A percentile compares a stretch with the other conserved stretches of the same genome.
Evolutionary conservation across 2,888 invertebrate genomes (phyloP).

Genomic region (Drosophila nr. fundita): DNA sequence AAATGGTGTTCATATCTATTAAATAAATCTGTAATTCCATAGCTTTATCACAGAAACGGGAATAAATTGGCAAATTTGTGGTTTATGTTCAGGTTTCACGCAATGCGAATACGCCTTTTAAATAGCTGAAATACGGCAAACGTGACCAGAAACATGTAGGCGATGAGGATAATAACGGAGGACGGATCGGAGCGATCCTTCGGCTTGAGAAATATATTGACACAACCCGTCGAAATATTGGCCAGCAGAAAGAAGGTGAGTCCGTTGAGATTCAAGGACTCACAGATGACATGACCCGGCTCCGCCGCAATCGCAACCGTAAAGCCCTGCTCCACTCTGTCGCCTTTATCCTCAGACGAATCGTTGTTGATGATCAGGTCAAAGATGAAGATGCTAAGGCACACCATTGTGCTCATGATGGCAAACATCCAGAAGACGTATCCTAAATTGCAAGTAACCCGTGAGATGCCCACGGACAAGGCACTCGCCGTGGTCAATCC

Average conservation of each 20-base stretch:
- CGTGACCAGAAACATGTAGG: constrained; percentile 87
- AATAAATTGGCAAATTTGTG: neutral
- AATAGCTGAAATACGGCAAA: constrained; percentile 67
- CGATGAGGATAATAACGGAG: constrained; percentile 86
- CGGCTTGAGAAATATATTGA: constrained; percentile 91
- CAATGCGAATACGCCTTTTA: constrained; percentile 75
- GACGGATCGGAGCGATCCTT: constrained; percentile 84
- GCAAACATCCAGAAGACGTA: constrained; percentile 93
- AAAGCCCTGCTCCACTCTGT: constrained; percentile 49
- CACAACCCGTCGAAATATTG: constrained; percentile 93
- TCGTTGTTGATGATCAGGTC: constrained; percentile 65
- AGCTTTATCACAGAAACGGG: constrained; percentile 36
- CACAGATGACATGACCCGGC: constrained; percentile 61
- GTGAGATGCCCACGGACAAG: constrained; percentile 88
- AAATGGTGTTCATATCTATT: neutral
- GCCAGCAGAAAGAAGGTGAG: constrained; percentile 92
- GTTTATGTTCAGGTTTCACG: constrained; percentile 36
- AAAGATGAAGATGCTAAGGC: constrained; percentile 88
- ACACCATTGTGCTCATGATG: constrained; percentile 87
- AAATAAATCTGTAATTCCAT: constrained; percentile 11
- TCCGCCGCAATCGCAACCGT: too few species aligned
- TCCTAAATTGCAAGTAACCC: constrained; percentile 93
- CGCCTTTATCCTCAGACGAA: constrained; percentile 72
- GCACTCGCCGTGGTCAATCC: constrained; percentile 85
- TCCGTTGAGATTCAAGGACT: constrained; percentile 92